Evolutionary conservation across 2,888 invertebrate species (phyloP).

Genomic region (Mellilla xanthometata): DNA sequence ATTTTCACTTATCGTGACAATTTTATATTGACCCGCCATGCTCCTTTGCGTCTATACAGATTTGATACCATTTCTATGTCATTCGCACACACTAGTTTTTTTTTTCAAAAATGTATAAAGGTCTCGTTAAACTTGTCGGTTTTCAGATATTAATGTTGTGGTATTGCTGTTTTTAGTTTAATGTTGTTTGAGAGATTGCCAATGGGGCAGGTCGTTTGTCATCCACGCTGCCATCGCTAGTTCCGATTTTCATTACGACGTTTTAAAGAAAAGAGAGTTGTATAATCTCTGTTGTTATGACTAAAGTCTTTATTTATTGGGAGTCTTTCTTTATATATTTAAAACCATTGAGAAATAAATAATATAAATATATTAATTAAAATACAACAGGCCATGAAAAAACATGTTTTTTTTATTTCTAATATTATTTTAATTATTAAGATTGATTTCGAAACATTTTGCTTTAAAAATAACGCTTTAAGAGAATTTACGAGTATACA

Average conservation of each 20-base stretch:
- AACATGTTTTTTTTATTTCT: no score
- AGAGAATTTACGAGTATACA: no score
- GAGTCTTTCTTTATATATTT: no score
- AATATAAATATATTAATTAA: no score
- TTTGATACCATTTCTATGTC: conserved; percentile 7
- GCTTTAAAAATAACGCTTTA: no score
- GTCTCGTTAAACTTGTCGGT: conserved; percentile 4
- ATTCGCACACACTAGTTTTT: conserved; percentile 42
- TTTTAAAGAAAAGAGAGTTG: conserved; percentile 17
- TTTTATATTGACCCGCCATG: conserved; percentile 17
- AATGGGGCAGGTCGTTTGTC: conserved; percentile 39
- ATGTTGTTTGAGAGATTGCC: conserved; percentile 42
- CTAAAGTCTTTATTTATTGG: no score
- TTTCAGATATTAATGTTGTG: conserved; percentile 50
- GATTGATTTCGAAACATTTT: no score
- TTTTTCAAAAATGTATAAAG: not conserved
- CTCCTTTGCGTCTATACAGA: not conserved
- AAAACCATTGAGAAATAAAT: no score
- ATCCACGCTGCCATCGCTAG: conserved; percentile 40
- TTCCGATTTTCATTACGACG: conserved; percentile 28
- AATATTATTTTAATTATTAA: no score
- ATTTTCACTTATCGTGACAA: conserved; percentile 32
- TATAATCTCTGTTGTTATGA: not conserved
- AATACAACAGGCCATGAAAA: no score
- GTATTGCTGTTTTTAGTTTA: conserved; percentile 49